Base-by-base conservation (phyloP, 2,888 invertebrate species). In the Aethes cnicana region DNA sequence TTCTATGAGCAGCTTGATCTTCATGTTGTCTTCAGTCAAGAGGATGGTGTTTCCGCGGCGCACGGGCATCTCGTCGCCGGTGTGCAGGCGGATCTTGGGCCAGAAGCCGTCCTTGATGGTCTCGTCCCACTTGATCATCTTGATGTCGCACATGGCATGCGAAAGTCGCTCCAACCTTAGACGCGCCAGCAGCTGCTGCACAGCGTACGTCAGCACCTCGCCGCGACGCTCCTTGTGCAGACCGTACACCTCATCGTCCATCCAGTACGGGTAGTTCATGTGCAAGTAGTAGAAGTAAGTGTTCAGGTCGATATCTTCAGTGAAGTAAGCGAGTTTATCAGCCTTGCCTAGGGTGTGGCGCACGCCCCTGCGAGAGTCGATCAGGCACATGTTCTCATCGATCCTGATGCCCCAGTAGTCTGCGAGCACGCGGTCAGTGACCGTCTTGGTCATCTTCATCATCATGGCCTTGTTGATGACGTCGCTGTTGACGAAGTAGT, bases 241-340 rank as follows among this genome's bases (percentile, higher is more conserved):
- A 12, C 74, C 79, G 62, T 86, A 90, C 20, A 89, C 79, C 7
- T 90, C 85, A 33, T 92, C 92, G 54, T 90, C 86, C 88, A 93
- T 90, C 93, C 94, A 95, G 86, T 85, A 91, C 3, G 95, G 95
- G 74, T 92, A 94, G 71, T 92, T 92, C 73, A 93, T 84, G 69
- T 92, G 92, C 75, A 91, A 86, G 76, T 93, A 91, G 81, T 92
- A 93, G 84, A 93, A 93, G 87, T 92, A 94, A 8, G 92, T 81
- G 79, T 94, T 95, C 8, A 95, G 84, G 57, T 94, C 95, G 43
- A 95, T 84, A 72, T 96, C 96, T 73, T 95, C 95, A 12, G 92
- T 92, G 86, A 93, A 95, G 80, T 96, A 96, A 35, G 90, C 84
- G 54, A 95, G 65, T 16, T 85, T 82, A 68, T 94, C 92, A 47